Conservation (phyloP, 2,888 invertebrate genomes). For the Amiota communis region DNA sequence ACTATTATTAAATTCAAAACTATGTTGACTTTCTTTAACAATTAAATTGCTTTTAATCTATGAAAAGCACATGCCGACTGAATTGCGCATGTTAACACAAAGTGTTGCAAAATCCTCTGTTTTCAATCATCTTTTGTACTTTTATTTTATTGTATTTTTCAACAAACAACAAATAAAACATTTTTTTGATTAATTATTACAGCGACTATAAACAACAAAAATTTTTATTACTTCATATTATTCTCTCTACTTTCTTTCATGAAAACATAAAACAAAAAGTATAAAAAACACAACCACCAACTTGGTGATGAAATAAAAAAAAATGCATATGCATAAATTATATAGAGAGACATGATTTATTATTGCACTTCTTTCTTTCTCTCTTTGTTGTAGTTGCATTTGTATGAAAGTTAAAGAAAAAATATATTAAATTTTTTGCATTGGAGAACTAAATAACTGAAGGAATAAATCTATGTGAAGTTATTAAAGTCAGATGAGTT, state of each 20-base stretch:
- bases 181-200: constrained; percentile 29
- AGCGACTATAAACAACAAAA: neutral
- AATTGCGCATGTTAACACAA: neutral
- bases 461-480: no score
- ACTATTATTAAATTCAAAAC: no score
- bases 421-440: no score
- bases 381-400: no score
- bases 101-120: neutral
- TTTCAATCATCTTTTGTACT: neutral
- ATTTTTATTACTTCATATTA: no score
- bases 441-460: no score
- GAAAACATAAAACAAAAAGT: neutral
- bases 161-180: neutral
- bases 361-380: neutral
- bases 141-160: constrained; percentile 18
- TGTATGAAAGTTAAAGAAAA: no score
- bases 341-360: constrained; percentile 23
- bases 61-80: no score
- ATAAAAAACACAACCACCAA: neutral
- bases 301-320: neutral
- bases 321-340: constrained; percentile 23
- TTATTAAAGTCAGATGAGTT: no score
- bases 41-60: neutral
- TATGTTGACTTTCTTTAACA: neutral
- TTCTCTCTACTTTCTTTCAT: neutral